Evolutionary conservation across 2,888 invertebrate genomes (phyloP), one percentile per base, ranked within the genome.

Genomic region (Meiosimyza platycephala): DNA sequence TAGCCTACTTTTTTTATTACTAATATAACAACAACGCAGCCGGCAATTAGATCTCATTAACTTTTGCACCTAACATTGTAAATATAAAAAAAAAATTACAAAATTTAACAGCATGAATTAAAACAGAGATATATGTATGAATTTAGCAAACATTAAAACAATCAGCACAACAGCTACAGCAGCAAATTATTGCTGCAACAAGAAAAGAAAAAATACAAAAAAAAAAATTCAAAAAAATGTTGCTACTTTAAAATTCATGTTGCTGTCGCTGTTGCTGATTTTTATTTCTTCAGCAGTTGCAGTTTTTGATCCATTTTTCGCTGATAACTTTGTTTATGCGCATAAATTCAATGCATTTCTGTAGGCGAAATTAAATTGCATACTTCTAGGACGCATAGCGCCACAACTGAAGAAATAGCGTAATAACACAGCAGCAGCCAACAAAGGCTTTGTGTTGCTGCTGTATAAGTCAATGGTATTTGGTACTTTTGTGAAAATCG

Each of bases 31-130:
- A 40, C 40, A 40, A 40, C 40, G 22, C 16, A 64, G 15, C 50
- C 13, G 13, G 57, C 67, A 67, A 67, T 57, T 67, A 57, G 67
- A 55, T 16, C 67, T 67, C 67, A 67, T 67, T 67, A 67, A 67
- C 67, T 67, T 67, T 48, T 67, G 67, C 55, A 48, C 67, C 57
- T 40, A 18, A 40, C 47, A 47, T 47, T 9, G 28, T 54, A 22
- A 4, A 16, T 16, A 16, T 16, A 54, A 66, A 40, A 54, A 66
- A 40, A 66, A 66, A 59, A 57, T 18, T 28, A 48, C 52, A 40
- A 66, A 33, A 16, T 3, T 57, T 48, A 68, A 60, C 59, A 60
- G 47, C 66, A 47, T 13, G 40, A 47, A 47, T 28, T 11, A 15
- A 13, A 55, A 55, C 15, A 57, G 28, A 57, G 28, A 16, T n/a